phyloP scores from a whole-genome alignment of 2,888 invertebrate species.

The Drosophila quasianomalipes region DNA sequence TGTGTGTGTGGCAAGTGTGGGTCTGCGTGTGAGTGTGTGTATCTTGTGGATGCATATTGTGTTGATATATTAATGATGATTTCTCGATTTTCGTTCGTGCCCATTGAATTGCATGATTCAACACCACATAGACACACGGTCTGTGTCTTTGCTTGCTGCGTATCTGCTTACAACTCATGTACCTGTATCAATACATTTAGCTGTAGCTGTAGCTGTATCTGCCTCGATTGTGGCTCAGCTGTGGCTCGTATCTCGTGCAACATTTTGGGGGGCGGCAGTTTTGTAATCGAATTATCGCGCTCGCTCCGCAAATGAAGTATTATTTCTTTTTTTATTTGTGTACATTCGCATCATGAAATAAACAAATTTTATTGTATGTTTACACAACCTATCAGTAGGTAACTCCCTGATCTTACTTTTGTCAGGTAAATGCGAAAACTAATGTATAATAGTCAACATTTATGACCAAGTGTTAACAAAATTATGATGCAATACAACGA shows the following conservation, averaged over 20 bases:
- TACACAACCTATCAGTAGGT: conserved; percentile 41
- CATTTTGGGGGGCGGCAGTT: conserved; percentile 59
- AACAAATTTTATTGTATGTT: conserved; percentile 57
- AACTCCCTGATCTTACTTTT: conserved; percentile 50
- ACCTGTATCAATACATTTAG: conserved; percentile 34
- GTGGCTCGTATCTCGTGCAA: conserved; percentile 40
- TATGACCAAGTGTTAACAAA: conserved; percentile 23
- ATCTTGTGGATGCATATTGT: conserved; percentile 64
- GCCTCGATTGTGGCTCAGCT: conserved; percentile 25
- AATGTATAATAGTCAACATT: conserved; percentile 9
- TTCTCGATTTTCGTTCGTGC: conserved; percentile 77
- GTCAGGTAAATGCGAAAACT: conserved; percentile 53
- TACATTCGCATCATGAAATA: conserved; percentile 22
- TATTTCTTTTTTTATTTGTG: conserved; percentile 42
- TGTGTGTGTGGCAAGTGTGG: conserved; percentile 8
- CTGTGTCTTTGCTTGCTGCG: conserved; percentile 29
- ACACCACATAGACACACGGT: conserved; percentile 33
- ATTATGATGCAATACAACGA: conserved; percentile 23
- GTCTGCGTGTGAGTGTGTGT: background rate
- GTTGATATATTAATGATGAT: conserved; percentile 80
- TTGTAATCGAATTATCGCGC: conserved; percentile 79
- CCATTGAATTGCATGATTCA: conserved; percentile 79
- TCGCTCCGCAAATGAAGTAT: conserved; percentile 67
- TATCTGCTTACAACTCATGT: conserved; percentile 57
- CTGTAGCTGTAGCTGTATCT: conserved; percentile 21